Evolutionary conservation across 2,888 invertebrate species (phyloP).

Genomic region (Arrhopalites spinosus): DNA sequence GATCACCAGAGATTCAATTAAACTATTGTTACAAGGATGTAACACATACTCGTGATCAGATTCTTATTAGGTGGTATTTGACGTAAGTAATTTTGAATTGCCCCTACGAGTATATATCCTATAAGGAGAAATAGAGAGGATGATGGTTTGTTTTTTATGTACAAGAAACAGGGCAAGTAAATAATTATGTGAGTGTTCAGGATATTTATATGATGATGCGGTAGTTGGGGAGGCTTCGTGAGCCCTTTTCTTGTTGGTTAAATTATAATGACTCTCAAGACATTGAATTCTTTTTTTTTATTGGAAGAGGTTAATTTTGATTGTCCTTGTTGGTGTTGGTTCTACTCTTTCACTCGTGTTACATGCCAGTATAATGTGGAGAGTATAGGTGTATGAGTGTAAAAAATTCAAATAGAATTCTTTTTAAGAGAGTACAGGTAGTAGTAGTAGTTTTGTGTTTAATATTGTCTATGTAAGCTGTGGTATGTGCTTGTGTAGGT

Average conservation of each 20-base stretch:
- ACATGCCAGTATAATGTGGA: not conserved
- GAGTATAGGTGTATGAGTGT: not conserved
- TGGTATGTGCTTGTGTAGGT: not conserved
- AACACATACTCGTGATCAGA: not conserved
- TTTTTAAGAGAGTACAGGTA: not conserved
- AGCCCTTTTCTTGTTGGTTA: slow-evolving; percentile 1
- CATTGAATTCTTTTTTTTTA: slow-evolving; percentile 4
- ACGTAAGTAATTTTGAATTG: slow-evolving; percentile 11
- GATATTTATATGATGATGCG: not conserved
- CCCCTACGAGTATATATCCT: not conserved
- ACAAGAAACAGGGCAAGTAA: not conserved
- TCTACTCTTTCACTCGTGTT: slow-evolving; percentile 25
- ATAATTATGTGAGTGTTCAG: not conserved
- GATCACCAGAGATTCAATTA: slow-evolving; percentile 18
- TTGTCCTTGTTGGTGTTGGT: slow-evolving; percentile 10
- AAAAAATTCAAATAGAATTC: not conserved
- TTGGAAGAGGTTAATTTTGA: slow-evolving; percentile 3
- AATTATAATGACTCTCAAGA: slow-evolving; percentile 1
- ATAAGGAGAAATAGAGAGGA: not conserved
- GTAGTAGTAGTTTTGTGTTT: not conserved
- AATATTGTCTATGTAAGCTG: not conserved
- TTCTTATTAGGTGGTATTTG: slow-evolving; percentile 27
- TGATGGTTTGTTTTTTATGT: not conserved
- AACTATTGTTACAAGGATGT: slow-evolving; percentile 15
- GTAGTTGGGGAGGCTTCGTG: not conserved